Evolutionary conservation across 2,113 vertebrate genomes (phyloP).

Genomic region (Hippolais icterina): DNA sequence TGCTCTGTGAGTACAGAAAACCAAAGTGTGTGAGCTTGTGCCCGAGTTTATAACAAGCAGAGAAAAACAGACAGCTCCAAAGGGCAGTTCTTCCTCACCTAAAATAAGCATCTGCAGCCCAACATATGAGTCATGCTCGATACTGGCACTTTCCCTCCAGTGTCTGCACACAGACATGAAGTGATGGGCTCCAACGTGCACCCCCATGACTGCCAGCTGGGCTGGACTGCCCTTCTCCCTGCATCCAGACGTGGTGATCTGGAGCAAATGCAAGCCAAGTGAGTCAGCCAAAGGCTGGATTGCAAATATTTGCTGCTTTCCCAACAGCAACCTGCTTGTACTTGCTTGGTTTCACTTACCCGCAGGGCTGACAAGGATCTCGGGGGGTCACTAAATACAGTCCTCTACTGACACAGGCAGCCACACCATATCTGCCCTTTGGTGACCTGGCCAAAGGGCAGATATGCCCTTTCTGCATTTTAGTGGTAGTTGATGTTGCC

Average conservation of each 20-base stretch:
- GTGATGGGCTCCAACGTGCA: accelerated
- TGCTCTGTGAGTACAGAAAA: background rate
- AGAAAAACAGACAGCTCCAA: background rate
- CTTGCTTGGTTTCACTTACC: background rate
- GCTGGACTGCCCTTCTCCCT: background rate
- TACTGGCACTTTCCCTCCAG: background rate
- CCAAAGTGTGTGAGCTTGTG: accelerated
- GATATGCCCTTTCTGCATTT: background rate
- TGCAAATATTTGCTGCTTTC: background rate
- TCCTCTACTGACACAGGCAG: background rate
- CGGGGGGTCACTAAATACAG: background rate
- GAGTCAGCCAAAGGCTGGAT: background rate
- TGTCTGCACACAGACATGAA: background rate
- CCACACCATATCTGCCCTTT: background rate
- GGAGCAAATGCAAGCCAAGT: background rate
- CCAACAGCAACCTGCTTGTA: background rate
- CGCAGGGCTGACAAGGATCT: background rate
- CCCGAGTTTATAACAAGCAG: background rate
- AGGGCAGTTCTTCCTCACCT: background rate
- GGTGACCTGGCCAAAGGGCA: background rate
- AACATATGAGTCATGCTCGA: background rate
- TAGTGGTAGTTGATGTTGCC: background rate
- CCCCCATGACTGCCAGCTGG: accelerated
- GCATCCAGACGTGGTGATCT: background rate
- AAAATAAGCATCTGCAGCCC: background rate